Evolutionary conservation across 2,888 invertebrate species (phyloP).

Genomic region (Crioceris asparagi): DNA sequence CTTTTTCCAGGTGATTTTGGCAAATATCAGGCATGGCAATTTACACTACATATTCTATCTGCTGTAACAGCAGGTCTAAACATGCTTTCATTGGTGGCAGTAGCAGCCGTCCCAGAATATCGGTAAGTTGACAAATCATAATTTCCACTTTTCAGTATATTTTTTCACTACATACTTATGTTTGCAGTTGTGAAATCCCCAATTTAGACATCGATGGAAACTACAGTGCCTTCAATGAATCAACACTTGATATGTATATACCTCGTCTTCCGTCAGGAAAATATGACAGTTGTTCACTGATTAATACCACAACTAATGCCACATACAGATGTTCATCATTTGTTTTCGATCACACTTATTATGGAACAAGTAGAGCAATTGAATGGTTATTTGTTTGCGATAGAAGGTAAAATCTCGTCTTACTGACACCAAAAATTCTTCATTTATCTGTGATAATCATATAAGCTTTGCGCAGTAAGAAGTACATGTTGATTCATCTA

Average conservation of each 20-base stretch:
- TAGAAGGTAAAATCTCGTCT: too few species aligned
- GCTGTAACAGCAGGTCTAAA: constrained; percentile 72
- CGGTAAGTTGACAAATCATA: constrained; percentile 27
- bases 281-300: constrained; percentile 54
- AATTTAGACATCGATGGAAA: constrained; percentile 45
- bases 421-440: too few species aligned
- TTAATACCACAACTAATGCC: constrained; percentile 29
- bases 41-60: constrained; percentile 62
- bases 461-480: too few species aligned
- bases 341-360: constrained; percentile 65
- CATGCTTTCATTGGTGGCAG: constrained; percentile 71
- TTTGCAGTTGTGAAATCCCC: constrained; percentile 47
- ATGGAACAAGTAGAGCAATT: constrained; percentile 60
- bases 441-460: too few species aligned
- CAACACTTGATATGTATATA: constrained; percentile 44
- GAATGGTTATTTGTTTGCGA: constrained; percentile 79
- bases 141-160: not conserved
- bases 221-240: constrained; percentile 39
- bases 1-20: constrained; percentile 60
- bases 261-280: constrained; percentile 45
- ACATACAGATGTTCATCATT: constrained; percentile 44
- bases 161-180: not conserved
- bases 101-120: constrained; percentile 70
- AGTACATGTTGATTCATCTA: too few species aligned
- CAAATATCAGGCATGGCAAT: constrained; percentile 69